A percentile compares a stretch with the other conserved stretches of the same genome.
phyloP scores from a whole-genome alignment of 2,113 vertebrate genomes.

The Erpornis zantholeuca region DNA sequence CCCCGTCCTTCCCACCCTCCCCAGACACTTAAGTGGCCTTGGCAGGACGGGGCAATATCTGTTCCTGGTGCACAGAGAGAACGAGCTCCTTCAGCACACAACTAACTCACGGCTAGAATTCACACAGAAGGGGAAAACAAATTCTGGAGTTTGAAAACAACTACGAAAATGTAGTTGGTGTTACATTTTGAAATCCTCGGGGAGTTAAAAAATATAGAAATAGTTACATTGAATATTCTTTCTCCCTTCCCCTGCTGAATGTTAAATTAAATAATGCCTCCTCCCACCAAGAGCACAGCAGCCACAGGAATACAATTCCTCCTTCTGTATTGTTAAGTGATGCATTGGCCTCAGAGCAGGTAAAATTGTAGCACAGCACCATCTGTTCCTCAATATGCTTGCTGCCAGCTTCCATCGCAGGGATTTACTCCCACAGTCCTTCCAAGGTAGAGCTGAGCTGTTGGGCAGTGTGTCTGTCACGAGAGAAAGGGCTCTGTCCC shows the following conservation, averaged over 20 bases:
- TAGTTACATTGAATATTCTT: not conserved
- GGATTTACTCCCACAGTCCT: not conserved
- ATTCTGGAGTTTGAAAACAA: not conserved
- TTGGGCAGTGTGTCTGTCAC: not conserved
- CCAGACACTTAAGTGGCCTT: not conserved
- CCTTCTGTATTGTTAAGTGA: not conserved
- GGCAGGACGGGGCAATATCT: not conserved
- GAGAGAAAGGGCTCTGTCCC: not conserved
- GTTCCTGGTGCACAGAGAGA: not conserved
- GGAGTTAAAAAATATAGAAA: not conserved
- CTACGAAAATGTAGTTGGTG: not conserved
- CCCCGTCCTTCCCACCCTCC: not conserved
- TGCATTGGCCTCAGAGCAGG: not conserved
- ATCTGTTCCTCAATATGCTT: constrained; percentile 40
- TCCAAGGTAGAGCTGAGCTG: not conserved
- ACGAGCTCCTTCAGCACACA: not conserved
- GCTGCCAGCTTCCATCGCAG: not conserved
- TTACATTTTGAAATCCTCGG: not conserved
- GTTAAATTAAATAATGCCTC: not conserved
- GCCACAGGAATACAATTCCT: not conserved
- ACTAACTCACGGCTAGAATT: not conserved
- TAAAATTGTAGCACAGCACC: constrained; percentile 16
- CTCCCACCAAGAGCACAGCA: not conserved
- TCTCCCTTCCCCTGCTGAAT: not conserved
- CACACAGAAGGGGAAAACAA: not conserved